Evolutionary conservation across 2,888 invertebrate species (phyloP).

Genomic region (Argyresthia goedartella): DNA sequence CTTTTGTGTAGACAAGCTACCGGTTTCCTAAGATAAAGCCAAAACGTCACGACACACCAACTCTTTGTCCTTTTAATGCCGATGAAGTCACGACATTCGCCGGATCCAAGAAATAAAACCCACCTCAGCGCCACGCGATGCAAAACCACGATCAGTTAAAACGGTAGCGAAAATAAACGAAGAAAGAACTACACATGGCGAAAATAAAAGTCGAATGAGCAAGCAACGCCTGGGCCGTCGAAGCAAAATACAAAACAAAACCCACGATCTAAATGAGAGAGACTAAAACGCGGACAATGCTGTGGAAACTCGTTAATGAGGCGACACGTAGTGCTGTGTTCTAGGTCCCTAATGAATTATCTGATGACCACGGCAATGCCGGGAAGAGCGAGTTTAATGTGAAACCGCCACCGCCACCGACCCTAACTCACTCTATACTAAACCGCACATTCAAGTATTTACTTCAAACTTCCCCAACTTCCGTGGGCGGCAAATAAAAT

Average conservation of each 20-base stretch:
- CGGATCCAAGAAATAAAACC: constrained; percentile 34
- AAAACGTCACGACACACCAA: constrained; percentile 25
- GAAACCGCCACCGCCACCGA: constrained; percentile 14
- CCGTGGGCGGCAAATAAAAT: constrained; percentile 11
- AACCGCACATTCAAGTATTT: constrained; percentile 23
- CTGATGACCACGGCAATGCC: constrained; percentile 20
- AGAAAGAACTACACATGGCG: constrained; percentile 23
- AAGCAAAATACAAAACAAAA: constrained; percentile 25
- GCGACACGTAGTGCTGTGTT: constrained; percentile 24
- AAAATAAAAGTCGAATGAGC: constrained; percentile 37
- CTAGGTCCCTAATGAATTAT: constrained; percentile 27
- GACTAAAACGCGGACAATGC: constrained; percentile 1
- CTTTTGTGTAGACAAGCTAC: constrained; percentile 34
- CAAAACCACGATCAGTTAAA: constrained; percentile 48
- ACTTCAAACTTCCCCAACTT: constrained; percentile 15
- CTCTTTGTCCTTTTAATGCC: constrained; percentile 27
- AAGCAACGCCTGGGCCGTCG: constrained; percentile 15
- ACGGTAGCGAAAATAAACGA: constrained; percentile 41
- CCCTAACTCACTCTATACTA: constrained; percentile 23
- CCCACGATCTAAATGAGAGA: constrained; percentile 3
- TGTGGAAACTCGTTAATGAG: constrained; percentile 18
- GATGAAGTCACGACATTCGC: constrained; percentile 39
- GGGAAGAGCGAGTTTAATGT: constrained; percentile 19
- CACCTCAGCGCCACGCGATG: constrained; percentile 35
- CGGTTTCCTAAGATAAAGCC: constrained; percentile 34